Evolutionary conservation across 1,140 invertebrate genomes (phyloP), one percentile per base, ranked within the genome.

Genomic region (Drusus annulatus): DNA sequence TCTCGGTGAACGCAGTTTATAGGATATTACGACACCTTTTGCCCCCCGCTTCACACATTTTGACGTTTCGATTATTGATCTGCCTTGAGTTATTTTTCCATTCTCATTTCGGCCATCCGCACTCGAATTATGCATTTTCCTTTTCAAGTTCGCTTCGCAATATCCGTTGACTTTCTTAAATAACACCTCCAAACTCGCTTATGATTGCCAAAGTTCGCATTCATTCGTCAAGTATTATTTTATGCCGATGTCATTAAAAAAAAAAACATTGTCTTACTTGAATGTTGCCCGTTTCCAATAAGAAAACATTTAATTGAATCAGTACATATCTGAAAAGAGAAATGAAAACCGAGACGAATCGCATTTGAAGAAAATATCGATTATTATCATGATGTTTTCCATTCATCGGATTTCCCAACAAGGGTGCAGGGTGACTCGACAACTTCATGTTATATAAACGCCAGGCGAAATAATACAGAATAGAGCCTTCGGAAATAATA

Each of bases 21-120:
- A 28, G n/a, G 21, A 31, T 17, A 50, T 17, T 21, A 50, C 50
- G 31, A 50, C 68, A 36, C 68, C 5, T 51, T 71, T 50, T 19
- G 68, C 68, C 68, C 68, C 21, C 36, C 28, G 28, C 68, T 71
- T 71, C 28, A 50, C 56, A 21, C n/a, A 21, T 58, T 54, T 75
- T 54, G 71, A 75, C 71, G 71, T 75, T 75, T 75, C 36, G 71
- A 75, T 56, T 75, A 75, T 75, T 75, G 71, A 75, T 75, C 71
- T 75, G 71, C 54, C 71, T 21, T 60, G 23, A 21, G 56, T 45
- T 45, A 45, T 45, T 45, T 45, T 60, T 21, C 56, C 17, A 60
- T 17, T 60, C 56, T 21, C 56, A 60, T 60, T 60, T 60, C 56
- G 56, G 56, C 19, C 17, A 21, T 23, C 56, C 13, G 6, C 19